Percentiles rank a stretch among this genome's conserved stretches.
Conservation (phyloP, 1,140 invertebrate genomes). For the Asbolus verrucosus region DNA sequence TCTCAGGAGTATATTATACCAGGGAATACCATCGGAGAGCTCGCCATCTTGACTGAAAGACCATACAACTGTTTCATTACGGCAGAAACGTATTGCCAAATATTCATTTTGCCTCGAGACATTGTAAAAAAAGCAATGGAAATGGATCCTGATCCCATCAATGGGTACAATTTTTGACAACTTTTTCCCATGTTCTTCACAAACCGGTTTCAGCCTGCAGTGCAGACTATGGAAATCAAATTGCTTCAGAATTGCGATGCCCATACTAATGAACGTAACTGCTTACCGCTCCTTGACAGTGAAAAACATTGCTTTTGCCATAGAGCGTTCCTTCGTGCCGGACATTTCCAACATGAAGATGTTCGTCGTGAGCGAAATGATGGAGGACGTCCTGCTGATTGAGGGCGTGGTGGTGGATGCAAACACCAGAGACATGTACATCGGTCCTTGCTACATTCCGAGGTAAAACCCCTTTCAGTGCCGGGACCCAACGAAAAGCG, state of each 20-base stretch:
- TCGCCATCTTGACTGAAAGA: slow-evolving; percentile 42
- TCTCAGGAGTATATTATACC: slow-evolving; percentile 40
- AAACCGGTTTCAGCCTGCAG: slow-evolving; percentile 34
- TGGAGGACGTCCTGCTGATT: slow-evolving; percentile 50
- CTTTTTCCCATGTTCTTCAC: background rate
- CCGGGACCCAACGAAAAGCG: too few species aligned
- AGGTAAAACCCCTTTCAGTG: too few species aligned
- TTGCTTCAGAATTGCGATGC: slow-evolving; percentile 46
- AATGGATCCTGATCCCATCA: slow-evolving; percentile 41
- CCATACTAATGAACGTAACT: slow-evolving; percentile 49
- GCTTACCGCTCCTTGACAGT: slow-evolving; percentile 50
- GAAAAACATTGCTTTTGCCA: slow-evolving; percentile 52
- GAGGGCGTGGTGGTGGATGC: slow-evolving; percentile 49
- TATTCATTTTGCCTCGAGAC: slow-evolving; percentile 23
- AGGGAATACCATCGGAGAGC: slow-evolving; percentile 49
- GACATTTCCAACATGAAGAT: slow-evolving; percentile 32
- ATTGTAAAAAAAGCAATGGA: slow-evolving; percentile 36
- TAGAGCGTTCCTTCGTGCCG: slow-evolving; percentile 56
- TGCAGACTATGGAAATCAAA: slow-evolving; percentile 55
- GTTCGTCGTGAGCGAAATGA: slow-evolving; percentile 43
- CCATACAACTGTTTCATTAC: slow-evolving; percentile 44
- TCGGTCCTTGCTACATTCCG: slow-evolving; percentile 50
- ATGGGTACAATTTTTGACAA: slow-evolving; percentile 4
- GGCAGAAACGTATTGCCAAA: slow-evolving; percentile 44
- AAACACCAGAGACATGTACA: slow-evolving; percentile 41